Evolutionary conservation across 2,113 vertebrate species (phyloP).

Genomic region (Cavia aperea): DNA sequence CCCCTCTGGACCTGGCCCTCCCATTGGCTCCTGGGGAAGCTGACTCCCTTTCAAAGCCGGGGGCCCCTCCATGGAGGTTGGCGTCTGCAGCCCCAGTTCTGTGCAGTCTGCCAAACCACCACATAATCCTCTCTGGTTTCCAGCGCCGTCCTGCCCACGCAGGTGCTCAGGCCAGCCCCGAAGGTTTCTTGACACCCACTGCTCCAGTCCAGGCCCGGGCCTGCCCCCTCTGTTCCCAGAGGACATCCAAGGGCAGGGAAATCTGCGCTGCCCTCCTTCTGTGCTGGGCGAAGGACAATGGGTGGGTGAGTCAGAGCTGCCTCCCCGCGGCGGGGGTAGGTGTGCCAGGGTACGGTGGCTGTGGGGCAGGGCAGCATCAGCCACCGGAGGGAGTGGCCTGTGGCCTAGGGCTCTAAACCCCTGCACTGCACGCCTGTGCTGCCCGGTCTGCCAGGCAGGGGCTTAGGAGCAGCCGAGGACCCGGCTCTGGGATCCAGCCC

Average conservation of each 20-base stretch:
- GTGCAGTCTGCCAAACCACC: conserved; percentile 3
- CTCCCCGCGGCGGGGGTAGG: background rate
- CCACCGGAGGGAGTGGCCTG: background rate
- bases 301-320: background rate
- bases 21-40: background rate
- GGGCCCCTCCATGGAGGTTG: background rate
- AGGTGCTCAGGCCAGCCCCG: background rate
- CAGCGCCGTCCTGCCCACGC: background rate
- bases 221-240: background rate
- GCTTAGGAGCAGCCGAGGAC: background rate
- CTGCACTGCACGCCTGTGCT: too few relatives aligned
- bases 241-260: background rate
- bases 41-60: background rate
- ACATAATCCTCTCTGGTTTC: background rate
- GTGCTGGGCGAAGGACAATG: background rate
- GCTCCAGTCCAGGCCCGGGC: conserved; percentile 23
- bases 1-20: fast-evolving
- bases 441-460: background rate
- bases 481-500: background rate
- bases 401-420: background rate
- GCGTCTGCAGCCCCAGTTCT: background rate
- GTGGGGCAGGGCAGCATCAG: background rate
- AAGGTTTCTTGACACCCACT: conserved; percentile 9
- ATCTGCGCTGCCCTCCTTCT: background rate
- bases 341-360: background rate